These are phyloP conservation scores for Bombus superbus DNA, from an alignment of 1,140 invertebrate genomes.

Conservation along the genomic window DNA sequence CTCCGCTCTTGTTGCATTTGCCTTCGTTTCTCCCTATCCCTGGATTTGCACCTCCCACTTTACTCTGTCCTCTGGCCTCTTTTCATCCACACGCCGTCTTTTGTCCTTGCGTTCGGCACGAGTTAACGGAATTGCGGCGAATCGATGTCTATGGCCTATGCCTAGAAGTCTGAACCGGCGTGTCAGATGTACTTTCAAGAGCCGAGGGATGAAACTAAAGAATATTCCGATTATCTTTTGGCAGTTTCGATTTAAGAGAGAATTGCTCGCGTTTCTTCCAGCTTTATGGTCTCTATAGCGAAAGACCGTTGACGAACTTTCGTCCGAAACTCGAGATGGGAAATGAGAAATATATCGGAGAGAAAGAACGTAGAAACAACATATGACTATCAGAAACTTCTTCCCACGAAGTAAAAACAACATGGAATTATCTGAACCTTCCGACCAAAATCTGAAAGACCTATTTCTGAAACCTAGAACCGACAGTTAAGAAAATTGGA, in stretches of 20 bases:
- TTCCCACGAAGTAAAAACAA: not conserved
- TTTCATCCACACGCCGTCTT: not conserved
- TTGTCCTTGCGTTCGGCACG: not conserved
- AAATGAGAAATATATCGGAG: not conserved
- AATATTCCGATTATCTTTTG: not conserved
- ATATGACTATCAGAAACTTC: not conserved
- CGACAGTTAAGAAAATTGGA: not conserved
- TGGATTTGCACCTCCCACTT: conserved; percentile 26
- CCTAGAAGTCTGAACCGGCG: no score
- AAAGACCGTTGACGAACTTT: not conserved
- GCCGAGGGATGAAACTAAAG: no score
- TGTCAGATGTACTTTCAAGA: no score
- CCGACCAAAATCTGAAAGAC: not conserved
- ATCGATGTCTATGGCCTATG: no score
- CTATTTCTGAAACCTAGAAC: not conserved
- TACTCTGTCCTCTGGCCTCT: not conserved
- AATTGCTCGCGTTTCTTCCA: not conserved
- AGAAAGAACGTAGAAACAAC: not conserved
- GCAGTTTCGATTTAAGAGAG: no score
- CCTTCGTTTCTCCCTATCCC: not conserved
- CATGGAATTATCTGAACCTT: not conserved
- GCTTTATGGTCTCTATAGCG: not conserved
- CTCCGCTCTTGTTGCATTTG: conserved; percentile 21
- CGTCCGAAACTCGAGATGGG: not conserved
- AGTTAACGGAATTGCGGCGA: not conserved